Conservation (phyloP, 2,113 vertebrate species). For the Cyanoderma ruficeps region DNA sequence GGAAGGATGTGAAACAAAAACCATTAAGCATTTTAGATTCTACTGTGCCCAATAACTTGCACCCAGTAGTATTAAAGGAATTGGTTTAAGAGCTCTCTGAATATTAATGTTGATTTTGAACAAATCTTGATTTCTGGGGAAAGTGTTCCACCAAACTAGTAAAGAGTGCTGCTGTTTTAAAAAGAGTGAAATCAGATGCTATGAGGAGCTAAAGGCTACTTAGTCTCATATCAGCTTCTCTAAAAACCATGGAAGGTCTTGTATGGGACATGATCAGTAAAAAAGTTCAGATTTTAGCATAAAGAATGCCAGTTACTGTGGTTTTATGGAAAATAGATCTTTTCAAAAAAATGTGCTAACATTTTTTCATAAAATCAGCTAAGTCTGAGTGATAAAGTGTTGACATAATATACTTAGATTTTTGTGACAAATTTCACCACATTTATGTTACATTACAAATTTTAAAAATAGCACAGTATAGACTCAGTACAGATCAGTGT, state of each 20-base stretch:
- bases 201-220: background rate
- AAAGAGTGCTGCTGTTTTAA: background rate
- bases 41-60: constrained; percentile 8
- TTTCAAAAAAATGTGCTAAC: background rate
- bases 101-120: constrained; percentile 48
- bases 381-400: background rate
- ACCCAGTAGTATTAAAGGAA: constrained; percentile 27
- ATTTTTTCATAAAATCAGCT: background rate
- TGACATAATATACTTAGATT: background rate
- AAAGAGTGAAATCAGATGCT: background rate
- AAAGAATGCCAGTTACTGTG: background rate
- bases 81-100: constrained; percentile 35
- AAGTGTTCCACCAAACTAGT: background rate
- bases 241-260: background rate
- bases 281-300: background rate
- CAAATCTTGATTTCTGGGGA: background rate
- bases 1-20: constrained; percentile 61
- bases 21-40: constrained; percentile 52
- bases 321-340: background rate
- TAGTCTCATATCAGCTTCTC: background rate
- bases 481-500: background rate
- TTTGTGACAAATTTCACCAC: background rate
- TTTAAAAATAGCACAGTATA: background rate
- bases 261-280: background rate
- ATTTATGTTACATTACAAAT: background rate